These are phyloP conservation scores for Lacanobia oleracea DNA, from an alignment of 2,888 invertebrate genomes.

Conservation along the genomic window DNA sequence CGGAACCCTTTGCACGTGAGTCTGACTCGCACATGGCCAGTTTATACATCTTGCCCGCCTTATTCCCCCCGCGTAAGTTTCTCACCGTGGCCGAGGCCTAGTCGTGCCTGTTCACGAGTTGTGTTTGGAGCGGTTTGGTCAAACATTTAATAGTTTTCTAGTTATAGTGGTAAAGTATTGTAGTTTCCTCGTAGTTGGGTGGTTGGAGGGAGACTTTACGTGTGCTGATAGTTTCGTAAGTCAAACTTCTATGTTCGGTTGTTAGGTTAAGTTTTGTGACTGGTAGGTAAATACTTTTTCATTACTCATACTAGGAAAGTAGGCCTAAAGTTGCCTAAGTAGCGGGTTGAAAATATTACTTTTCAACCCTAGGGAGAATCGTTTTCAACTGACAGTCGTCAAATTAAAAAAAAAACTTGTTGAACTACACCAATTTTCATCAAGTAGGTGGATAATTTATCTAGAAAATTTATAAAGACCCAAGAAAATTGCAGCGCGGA, in stretches of 20 bases:
- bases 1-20: no score
- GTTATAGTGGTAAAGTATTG: conserved; percentile 32
- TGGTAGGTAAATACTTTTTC: neutral
- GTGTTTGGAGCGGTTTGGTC: conserved; percentile 40
- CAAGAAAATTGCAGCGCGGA: no score
- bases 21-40: no score
- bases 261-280: neutral
- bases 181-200: conserved; percentile 18
- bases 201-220: neutral
- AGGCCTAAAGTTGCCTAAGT: no score
- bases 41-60: neutral
- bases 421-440: no score
- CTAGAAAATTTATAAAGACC: no score
- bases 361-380: no score
- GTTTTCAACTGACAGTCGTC: no score
- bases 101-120: conserved; percentile 15
- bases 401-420: no score
- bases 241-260: neutral
- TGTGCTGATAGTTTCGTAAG: conserved; percentile 8
- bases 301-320: no score
- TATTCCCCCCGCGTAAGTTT: neutral
- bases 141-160: conserved; percentile 47
- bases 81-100: neutral
- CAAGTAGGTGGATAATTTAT: no score
- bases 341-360: no score